Conservation (phyloP, 2,797 vertebrate genomes). For the Labroides dimidiatus region DNA sequence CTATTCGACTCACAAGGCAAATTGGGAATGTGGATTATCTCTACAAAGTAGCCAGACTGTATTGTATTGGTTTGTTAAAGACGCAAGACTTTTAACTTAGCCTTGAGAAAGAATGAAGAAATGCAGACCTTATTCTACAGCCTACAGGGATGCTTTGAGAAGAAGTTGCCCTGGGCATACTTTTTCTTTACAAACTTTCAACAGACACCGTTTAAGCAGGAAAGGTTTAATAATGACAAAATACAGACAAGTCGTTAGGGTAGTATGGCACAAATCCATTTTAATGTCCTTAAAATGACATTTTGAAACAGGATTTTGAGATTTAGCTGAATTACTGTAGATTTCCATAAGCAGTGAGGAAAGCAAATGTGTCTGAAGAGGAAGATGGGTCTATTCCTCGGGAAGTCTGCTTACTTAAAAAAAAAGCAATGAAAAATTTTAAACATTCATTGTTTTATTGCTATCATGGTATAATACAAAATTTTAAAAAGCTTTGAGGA, state of each 20-base stretch:
- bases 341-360: slow-evolving; percentile 3
- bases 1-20: too few species aligned
- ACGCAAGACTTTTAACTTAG: neutral
- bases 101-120: neutral
- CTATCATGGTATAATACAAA: neutral
- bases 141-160: neutral
- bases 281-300: slow-evolving; percentile 2
- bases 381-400: neutral
- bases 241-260: neutral
- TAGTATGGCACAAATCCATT: slow-evolving; percentile 10
- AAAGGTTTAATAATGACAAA: slow-evolving; percentile 14
- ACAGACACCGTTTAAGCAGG: neutral
- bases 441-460: too few species aligned
- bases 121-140: neutral
- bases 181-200: neutral
- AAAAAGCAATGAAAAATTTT: too few species aligned
- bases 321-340: slow-evolving; percentile 22
- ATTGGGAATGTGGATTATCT: neutral
- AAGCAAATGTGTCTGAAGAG: neutral
- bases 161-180: neutral
- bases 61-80: neutral
- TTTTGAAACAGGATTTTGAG: slow-evolving; percentile 11
- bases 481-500: neutral
- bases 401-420: neutral
- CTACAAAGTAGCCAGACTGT: neutral